Evolutionary conservation across 2,113 vertebrate genomes (phyloP).

Genomic region (Phrynosoma blainvillii): DNA sequence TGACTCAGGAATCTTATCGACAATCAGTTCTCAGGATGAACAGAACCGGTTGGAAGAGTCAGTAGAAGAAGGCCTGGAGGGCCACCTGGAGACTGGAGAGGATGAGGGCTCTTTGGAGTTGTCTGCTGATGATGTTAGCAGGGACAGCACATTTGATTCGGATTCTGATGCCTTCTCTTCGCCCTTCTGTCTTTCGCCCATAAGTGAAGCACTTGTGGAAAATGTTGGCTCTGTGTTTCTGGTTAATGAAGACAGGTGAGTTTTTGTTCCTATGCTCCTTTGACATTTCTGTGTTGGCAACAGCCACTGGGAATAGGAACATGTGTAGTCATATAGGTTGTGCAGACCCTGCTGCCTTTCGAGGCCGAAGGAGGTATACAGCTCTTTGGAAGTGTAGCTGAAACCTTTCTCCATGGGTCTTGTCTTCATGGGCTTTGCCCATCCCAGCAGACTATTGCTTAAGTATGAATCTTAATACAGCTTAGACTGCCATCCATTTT

Average conservation of each 20-base stretch:
- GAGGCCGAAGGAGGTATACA: neutral
- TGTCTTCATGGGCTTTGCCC: neutral
- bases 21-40: constrained; percentile 69
- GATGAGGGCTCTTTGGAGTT: constrained; percentile 91
- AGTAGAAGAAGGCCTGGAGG: constrained; percentile 78
- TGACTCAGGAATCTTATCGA: constrained; percentile 68
- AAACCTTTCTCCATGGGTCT: neutral
- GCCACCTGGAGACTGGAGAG: constrained; percentile 60
- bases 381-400: neutral
- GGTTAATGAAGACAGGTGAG: constrained; percentile 90
- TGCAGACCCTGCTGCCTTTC: neutral
- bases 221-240: constrained; percentile 88
- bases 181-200: constrained; percentile 93
- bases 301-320: neutral
- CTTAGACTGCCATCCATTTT: neutral
- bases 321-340: neutral
- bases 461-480: neutral
- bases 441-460: neutral
- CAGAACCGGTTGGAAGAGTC: constrained; percentile 67
- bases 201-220: constrained; percentile 89
- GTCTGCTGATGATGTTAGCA: constrained; percentile 89
- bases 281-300: neutral
- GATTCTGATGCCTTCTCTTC: constrained; percentile 96
- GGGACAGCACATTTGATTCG: constrained; percentile 92
- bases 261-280: neutral